Percentiles rank a stretch among this genome's conserved stretches.
phyloP scores from a whole-genome alignment of 2,113 vertebrate species.

The Dasyurus viverrinus region DNA sequence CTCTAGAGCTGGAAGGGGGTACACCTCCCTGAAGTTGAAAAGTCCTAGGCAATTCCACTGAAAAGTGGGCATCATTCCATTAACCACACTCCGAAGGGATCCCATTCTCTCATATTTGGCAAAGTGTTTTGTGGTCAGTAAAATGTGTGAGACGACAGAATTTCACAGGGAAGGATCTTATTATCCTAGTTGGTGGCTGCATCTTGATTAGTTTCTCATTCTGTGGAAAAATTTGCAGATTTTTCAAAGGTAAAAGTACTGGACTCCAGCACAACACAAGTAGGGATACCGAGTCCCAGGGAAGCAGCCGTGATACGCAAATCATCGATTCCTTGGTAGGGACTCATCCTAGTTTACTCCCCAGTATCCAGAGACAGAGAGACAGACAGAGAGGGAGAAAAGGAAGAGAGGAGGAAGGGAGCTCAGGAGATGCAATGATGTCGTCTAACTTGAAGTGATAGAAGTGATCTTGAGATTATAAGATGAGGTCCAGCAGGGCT shows the following conservation, averaged over 20 bases:
- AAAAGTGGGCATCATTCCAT: constrained; percentile 5
- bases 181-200: constrained; percentile 58
- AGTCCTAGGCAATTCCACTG: not conserved
- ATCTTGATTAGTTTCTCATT: constrained; percentile 59
- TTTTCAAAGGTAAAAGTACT: not conserved
- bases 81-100: constrained; percentile 25
- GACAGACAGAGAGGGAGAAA: not conserved
- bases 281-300: not conserved
- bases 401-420: not conserved
- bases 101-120: constrained; percentile 45
- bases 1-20: not conserved
- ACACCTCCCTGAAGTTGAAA: not conserved
- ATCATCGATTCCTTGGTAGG: not conserved
- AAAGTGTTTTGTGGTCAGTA: constrained; percentile 68
- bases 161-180: constrained; percentile 63
- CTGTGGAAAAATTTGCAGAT: constrained; percentile 43
- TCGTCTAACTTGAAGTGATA: not conserved
- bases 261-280: not conserved
- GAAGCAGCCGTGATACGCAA: not conserved
- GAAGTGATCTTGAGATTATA: not conserved
- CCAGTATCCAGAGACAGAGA: not conserved
- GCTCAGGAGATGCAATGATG: not conserved
- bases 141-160: constrained; percentile 65
- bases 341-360: not conserved
- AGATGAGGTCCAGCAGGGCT: not conserved